Evolutionary conservation across 2,113 vertebrate genomes (phyloP).

Genomic region (Crypturellus undulatus): DNA sequence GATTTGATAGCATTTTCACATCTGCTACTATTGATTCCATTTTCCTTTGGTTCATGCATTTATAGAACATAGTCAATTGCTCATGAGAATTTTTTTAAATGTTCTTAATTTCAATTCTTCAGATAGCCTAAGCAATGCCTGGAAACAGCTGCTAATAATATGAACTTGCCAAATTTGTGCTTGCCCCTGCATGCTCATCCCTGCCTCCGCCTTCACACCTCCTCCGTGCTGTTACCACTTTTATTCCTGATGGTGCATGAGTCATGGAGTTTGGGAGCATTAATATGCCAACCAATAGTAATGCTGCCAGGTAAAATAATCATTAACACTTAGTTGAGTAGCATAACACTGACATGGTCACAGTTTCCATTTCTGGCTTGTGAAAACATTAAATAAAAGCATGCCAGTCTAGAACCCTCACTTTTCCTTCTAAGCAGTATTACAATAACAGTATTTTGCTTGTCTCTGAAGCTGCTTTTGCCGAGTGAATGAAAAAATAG

Average conservation of each 20-base stretch:
- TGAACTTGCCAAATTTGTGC: slow-evolving; percentile 19
- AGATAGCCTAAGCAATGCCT: not conserved
- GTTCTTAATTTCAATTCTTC: not conserved
- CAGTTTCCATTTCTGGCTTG: not conserved
- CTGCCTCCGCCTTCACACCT: slow-evolving; percentile 29
- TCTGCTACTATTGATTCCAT: not conserved
- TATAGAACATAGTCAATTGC: not conserved
- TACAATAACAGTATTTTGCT: not conserved
- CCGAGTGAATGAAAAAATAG: not conserved
- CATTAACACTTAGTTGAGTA: not conserved
- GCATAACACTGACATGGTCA: not conserved
- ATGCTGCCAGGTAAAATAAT: not conserved
- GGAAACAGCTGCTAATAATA: slow-evolving; percentile 50
- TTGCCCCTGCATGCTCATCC: not conserved
- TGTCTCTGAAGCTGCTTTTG: not conserved
- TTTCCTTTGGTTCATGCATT: not conserved
- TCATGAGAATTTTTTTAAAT: not conserved
- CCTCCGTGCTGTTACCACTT: slow-evolving; percentile 6
- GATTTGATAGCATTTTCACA: not conserved
- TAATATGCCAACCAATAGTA: not conserved
- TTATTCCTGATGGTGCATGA: slow-evolving; percentile 13
- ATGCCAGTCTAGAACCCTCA: not conserved
- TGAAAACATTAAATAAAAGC: not conserved
- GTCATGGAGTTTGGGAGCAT: not conserved
- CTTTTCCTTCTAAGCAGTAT: not conserved